Conservation (phyloP, 64 coral and sea anemone species). For the Montipora cactus region DNA sequence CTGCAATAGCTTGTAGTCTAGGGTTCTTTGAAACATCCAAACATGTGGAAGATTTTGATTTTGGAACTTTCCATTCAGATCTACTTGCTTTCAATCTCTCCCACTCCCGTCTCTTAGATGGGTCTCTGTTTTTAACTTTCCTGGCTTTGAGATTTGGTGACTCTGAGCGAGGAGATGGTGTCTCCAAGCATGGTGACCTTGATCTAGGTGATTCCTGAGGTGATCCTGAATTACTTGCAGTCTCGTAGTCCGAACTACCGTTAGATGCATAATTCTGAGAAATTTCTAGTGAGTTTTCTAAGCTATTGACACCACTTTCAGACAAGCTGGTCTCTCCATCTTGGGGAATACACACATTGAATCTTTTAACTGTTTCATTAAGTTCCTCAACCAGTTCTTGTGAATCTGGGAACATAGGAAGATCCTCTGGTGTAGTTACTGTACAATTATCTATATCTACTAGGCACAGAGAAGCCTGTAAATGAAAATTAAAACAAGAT, state of each 20-base stretch:
- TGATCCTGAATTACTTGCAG: constrained; percentile 63
- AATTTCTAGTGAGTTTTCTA: constrained; percentile 63
- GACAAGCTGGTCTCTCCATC: constrained; percentile 17
- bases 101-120: constrained; percentile 20
- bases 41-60: constrained; percentile 89
- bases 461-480: constrained; percentile 90
- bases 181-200: constrained; percentile 33
- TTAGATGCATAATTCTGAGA: constrained; percentile 23
- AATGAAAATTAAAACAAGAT: constrained; percentile 32
- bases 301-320: constrained; percentile 59
- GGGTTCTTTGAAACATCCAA: constrained; percentile 96
- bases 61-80: constrained; percentile 73
- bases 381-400: constrained; percentile 91
- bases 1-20: constrained; percentile 90
- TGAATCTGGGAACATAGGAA: constrained; percentile 91
- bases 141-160: constrained; percentile 64
- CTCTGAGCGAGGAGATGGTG: constrained; percentile 47
- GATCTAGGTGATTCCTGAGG: constrained; percentile 35
- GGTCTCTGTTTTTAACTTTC: constrained; percentile 21
- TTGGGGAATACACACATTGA: constrained; percentile 63
- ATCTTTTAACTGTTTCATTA: constrained; percentile 74
- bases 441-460: constrained; percentile 86
- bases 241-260: constrained; percentile 35
- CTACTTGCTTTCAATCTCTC: constrained; percentile 50
- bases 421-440: constrained; percentile 88